These are phyloP conservation scores for Operophtera brumata DNA, from an alignment of 2,888 invertebrate species.

Conservation along the genomic window DNA sequence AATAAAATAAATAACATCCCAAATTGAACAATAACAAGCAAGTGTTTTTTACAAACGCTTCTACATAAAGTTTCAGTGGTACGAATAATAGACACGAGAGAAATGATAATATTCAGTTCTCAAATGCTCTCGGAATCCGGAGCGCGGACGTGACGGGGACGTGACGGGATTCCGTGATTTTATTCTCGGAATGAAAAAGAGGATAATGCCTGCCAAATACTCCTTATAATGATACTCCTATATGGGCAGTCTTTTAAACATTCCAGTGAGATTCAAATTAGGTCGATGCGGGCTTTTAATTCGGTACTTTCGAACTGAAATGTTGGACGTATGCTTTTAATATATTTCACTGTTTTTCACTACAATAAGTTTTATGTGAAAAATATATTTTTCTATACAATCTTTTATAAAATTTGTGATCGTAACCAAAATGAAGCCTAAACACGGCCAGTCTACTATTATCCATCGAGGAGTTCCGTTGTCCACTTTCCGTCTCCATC, in stretches of 20 bases:
- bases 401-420: no score
- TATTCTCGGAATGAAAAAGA: slow-evolving; percentile 37
- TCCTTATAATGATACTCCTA: not conserved
- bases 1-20: not conserved
- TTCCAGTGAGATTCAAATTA: slow-evolving; percentile 17
- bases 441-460: no score
- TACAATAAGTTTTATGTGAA: no score
- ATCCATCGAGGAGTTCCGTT: no score
- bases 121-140: slow-evolving; percentile 21
- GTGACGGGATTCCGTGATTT: slow-evolving; percentile 32
- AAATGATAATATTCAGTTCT: slow-evolving; percentile 32
- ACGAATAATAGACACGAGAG: slow-evolving; percentile 27
- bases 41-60: slow-evolving; percentile 1
- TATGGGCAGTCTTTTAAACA: slow-evolving; percentile 6
- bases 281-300: slow-evolving; percentile 16
- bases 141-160: slow-evolving; percentile 27
- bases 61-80: slow-evolving; percentile 4
- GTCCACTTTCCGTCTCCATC: no score
- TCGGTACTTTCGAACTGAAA: not conserved
- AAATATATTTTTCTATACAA: no score
- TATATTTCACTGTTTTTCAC: not conserved
- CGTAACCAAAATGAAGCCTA: no score
- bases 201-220: slow-evolving; percentile 10
- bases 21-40: slow-evolving; percentile 7
- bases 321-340: not conserved